A percentile compares a stretch with the other conserved stretches of the same genome.
Evolutionary conservation across 1,140 invertebrate genomes (phyloP).

Genomic region (Lepidostoma basale): DNA sequence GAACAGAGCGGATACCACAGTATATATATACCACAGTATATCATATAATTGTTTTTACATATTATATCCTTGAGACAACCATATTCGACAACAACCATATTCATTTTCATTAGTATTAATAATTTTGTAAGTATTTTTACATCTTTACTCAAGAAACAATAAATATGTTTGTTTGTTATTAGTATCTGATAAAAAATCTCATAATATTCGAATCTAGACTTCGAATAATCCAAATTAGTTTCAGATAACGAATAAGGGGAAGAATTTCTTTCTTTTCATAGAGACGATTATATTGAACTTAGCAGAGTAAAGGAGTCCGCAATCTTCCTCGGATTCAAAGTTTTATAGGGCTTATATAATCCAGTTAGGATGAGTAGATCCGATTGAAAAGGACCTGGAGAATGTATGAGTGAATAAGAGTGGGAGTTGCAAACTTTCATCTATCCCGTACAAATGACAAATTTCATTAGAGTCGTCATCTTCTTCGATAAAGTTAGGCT

Average conservation of each 20-base stretch:
- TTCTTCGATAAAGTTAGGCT: constrained; percentile 17
- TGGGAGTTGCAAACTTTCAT: background rate
- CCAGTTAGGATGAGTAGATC: background rate
- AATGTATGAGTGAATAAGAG: background rate
- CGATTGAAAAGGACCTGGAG: constrained; percentile 7
- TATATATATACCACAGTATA: too few species aligned
- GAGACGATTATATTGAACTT: constrained; percentile 20
- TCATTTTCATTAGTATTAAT: too few species aligned
- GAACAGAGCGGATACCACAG: too few species aligned
- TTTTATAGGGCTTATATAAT: constrained; percentile 5
- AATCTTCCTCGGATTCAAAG: constrained; percentile 6
- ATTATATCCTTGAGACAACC: too few species aligned
- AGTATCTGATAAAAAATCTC: constrained; percentile 5
- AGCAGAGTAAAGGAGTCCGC: background rate
- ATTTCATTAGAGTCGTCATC: constrained; percentile 31
- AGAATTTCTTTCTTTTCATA: constrained; percentile 15
- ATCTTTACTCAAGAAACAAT: too few species aligned
- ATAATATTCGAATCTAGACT: constrained; percentile 8
- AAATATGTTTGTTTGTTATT: too few species aligned
- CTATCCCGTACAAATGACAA: constrained; percentile 25
- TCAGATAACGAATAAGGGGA: constrained; percentile 1
- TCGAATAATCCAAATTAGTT: constrained; percentile 9
- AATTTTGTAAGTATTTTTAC: too few species aligned
- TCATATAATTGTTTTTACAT: too few species aligned
- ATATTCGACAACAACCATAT: too few species aligned